These are phyloP conservation scores for Capreolus pygargus DNA, from an alignment of 2,113 vertebrate species.

Conservation along the genomic window DNA sequence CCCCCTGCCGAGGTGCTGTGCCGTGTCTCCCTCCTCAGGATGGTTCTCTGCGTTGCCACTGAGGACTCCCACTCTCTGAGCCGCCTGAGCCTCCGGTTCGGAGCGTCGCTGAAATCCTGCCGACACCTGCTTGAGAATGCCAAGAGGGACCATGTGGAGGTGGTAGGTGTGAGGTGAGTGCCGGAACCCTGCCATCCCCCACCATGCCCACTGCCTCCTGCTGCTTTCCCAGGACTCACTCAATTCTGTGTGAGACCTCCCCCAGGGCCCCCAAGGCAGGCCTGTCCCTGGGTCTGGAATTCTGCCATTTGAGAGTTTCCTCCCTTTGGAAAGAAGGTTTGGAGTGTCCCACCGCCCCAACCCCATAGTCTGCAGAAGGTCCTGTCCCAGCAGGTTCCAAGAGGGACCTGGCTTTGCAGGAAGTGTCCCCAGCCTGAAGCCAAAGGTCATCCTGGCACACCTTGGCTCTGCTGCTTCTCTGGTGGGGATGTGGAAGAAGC, in stretches of 20 bases:
- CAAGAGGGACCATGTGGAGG: conserved; percentile 80
- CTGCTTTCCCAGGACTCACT: neutral
- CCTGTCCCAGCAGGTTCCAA: neutral
- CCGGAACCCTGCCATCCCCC: neutral
- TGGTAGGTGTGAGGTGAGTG: conserved; percentile 84
- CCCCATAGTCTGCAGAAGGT: neutral
- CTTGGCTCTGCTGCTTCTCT: neutral
- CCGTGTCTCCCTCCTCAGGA: conserved; percentile 69
- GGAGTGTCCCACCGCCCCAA: neutral
- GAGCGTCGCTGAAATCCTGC: conserved; percentile 78
- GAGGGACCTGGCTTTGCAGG: neutral
- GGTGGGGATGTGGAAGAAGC: neutral
- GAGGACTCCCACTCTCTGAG: conserved; percentile 71
- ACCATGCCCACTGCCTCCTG: neutral
- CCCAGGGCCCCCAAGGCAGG: neutral
- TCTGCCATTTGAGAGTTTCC: neutral
- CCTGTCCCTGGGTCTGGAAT: neutral
- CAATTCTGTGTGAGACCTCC: neutral
- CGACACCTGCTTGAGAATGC: conserved; percentile 80
- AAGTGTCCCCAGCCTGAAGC: neutral
- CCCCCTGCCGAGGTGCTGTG: neutral
- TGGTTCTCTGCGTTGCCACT: conserved; percentile 80
- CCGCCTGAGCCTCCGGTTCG: conserved; percentile 75
- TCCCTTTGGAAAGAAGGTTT: conserved; percentile 20
- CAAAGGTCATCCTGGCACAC: neutral